These are phyloP conservation scores for Prolemur simus DNA, from an alignment of 2,113 vertebrate species.

Conservation along the genomic window DNA sequence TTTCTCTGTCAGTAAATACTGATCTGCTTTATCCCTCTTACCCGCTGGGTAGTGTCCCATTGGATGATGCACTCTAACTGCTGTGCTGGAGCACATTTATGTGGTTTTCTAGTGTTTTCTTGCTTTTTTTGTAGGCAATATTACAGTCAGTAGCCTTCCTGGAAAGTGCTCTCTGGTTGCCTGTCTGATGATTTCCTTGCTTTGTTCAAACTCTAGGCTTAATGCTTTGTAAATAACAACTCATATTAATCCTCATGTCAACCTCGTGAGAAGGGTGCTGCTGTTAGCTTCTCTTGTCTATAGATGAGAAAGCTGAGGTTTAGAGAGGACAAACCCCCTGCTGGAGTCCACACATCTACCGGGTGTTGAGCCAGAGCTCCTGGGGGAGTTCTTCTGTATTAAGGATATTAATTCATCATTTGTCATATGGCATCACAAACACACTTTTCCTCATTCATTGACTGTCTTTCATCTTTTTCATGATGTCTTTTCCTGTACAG, in stretches of 20 bases:
- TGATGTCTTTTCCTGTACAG: not conserved
- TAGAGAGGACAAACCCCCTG: not conserved
- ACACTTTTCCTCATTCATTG: not conserved
- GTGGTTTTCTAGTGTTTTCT: not conserved
- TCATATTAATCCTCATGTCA: not conserved
- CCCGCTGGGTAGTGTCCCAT: not conserved
- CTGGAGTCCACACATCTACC: accelerated
- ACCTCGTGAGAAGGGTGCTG: not conserved
- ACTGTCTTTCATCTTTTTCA: not conserved
- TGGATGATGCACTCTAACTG: not conserved
- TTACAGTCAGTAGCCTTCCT: not conserved
- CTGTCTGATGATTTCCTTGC: not conserved
- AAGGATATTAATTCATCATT: not conserved
- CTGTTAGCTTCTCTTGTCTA: not conserved
- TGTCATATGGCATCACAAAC: not conserved
- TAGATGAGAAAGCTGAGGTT: not conserved
- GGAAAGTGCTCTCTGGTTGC: not conserved
- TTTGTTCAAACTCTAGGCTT: no score
- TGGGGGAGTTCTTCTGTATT: not conserved
- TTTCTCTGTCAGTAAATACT: not conserved
- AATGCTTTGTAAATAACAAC: not conserved
- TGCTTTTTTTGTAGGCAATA: no score
- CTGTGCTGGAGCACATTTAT: not conserved
- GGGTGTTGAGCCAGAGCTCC: not conserved
- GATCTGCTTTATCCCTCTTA: not conserved